Evolutionary conservation across 92 coral and sea anemone species (phyloP), one percentile per base, ranked within the genome.

Genomic region (Hydrozoanthus gracilis): DNA sequence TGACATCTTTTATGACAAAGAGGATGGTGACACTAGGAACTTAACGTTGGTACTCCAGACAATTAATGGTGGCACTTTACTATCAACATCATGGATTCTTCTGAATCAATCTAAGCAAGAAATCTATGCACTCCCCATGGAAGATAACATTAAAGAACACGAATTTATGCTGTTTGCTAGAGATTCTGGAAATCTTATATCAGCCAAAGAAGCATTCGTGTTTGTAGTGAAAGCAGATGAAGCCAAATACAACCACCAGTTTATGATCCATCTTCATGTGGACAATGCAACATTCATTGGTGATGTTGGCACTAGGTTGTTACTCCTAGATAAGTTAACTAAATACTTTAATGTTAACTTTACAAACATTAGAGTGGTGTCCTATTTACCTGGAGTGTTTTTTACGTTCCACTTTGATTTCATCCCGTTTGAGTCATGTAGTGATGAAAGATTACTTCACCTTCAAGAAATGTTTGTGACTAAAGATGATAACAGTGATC

Each of bases 21-120:
- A 95, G 82, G 99, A 97, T 77, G 96, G 95, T 5, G 74, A 74
- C 55, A 93, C 99, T 10, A 88, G 90, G 61, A 52, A 87, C 7
- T 82, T 97, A 56, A 74, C 84, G 50, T 82, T 97, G 18, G 92
- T 78, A 9, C 80, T 95, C 85, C 91, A 71, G 66, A 87, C 93
- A 8, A 78, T 83, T 15, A 73, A 80, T 62, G 87, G 89, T 14
- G 88, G 48, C 7, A 44, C 71, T 9, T 86, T 96, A 27, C 58
- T 88, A 2, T n/a, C 92, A 3, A 76, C 96, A 8, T 88, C 95
- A 0, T 97, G 99, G 99, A 78, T 97, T 58, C 73, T 90, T 13
- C 88, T 97, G 16, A 85, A 93, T 78, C 78, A 82, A 8, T 35
- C 73, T 0, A 69, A 82, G 9, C 99, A 97, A 77, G 93, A 76